Evolutionary conservation across 1,140 invertebrate genomes (phyloP), one percentile per base, ranked within the genome.

Genomic region (Drosophila orena): DNA sequence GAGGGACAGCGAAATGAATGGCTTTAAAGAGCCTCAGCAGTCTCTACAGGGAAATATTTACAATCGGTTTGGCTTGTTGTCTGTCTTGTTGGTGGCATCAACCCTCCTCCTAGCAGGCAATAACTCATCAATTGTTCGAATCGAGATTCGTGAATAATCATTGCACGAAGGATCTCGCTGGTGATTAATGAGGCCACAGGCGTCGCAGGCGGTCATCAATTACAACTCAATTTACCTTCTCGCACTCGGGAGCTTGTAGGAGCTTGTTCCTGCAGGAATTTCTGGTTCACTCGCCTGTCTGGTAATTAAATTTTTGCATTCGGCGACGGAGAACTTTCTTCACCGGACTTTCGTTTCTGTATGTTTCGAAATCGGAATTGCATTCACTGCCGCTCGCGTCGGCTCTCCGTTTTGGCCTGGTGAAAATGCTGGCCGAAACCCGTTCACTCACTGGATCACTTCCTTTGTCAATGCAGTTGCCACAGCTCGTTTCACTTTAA

Each of bases 401-500:
- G 65, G 15, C 71, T 64, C 56, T 72, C 17, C 42, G 64, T 38
- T 74, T 55, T 71, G 55, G 57, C 60, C 62, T 59, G 74, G 83
- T 78, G 81, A 88, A 76, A 86, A 81, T 88, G 77, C 73, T 66
- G 75, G 54, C 58, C 53, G 42, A 81, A 85, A 85, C 81, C 81
- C 81, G 83, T 86, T 83, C 83, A 79, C 75, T 86, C 62, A 71
- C 56, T 70, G 44, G 62, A 62, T 69, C 57, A 81, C 85, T 86
- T 75, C 71, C 81, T 79, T 71, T 69, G 79, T 79, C 83, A 85
- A 69, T 86, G 77, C 81, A 88, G 76, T 78, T 62, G 65, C 35
- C 66, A 50, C 59, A 8, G 57, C 35, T 62, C 65, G 71, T 64
- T 76, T 72, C 83, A 83, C 79, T 81, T 57, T 38, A 42, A 34